Evolutionary conservation across 2,113 vertebrate genomes (phyloP), one percentile per base, ranked within the genome.

Genomic region (Phoenicopterus ruber): DNA sequence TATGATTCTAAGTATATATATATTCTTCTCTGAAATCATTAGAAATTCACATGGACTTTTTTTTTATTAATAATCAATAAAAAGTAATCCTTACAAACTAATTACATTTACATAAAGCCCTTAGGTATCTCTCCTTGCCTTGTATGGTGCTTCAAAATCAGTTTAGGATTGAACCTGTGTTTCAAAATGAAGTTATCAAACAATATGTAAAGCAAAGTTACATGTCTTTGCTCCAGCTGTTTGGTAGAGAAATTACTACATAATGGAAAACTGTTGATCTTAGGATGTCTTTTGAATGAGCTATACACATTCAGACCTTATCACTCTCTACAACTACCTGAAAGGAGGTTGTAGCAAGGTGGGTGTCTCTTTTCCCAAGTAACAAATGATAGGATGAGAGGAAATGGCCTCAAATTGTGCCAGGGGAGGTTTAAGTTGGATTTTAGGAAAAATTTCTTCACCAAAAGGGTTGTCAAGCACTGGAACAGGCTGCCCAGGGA

Each of bases 61-160:
- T 80, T 92, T 86, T 93, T 92, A 86, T 81, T 88, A 94, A 91
- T 70, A 73, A 92, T 88, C 40, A 92, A 70, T 90, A 90, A 59
- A 65, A 69, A 26, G 2, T 31, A 86, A 86, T 88, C 15, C 5
- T 92, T 92, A 31, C n/a, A 69, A 94, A 79, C 10, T 38, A 50
- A 91, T 71, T 42, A 44, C 5, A 52, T 92, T 94, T 92, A 36
- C 34, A 77, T 76, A 77, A 93, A 82, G 47, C 46, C 36, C 36
- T 82, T 46, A 76, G 29, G 9, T 17, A 29, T 58, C 8, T 57
- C 34, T 62, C 25, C 6, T 79, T 93, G 19, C 25, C 22, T 82
- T 70, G n/a, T 20, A 82, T 22, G 11, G 47, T 62, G 7, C 32
- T 78, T 93, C 52, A 77, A 69, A 88, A 83, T 52, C 32, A 88